These are phyloP conservation scores for Cydia fagiglandana DNA, from an alignment of 1,140 invertebrate species.

Conservation along the genomic window DNA sequence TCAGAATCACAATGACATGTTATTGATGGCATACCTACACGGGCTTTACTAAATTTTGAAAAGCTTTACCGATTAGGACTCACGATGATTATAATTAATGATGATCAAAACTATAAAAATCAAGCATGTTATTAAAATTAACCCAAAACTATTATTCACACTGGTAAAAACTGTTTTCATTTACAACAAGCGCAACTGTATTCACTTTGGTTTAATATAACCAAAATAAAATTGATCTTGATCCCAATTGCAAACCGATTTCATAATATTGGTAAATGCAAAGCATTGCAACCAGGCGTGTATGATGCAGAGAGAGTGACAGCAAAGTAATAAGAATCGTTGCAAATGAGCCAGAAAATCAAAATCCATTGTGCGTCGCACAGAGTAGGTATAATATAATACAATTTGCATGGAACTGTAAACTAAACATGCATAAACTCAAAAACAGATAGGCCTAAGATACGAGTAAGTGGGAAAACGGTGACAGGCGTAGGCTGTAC, in stretches of 20 bases:
- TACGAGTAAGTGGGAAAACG: conserved; percentile 16
- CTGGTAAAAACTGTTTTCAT: conserved; percentile 35
- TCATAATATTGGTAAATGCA: conserved; percentile 70
- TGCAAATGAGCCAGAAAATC: conserved; percentile 52
- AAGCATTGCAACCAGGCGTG: conserved; percentile 76
- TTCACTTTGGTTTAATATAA: conserved; percentile 35
- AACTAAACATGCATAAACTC: conserved; percentile 49
- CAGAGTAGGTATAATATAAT: conserved; percentile 6
- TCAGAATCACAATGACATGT: conserved; percentile 16
- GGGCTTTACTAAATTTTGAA: conserved; percentile 33
- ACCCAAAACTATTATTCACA: conserved; percentile 45
- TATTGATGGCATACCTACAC: conserved; percentile 11
- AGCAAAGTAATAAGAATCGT: conserved; percentile 56
- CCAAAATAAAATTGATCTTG: conserved; percentile 32
- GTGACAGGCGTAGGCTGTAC: conserved; percentile 38
- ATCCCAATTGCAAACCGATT: conserved; percentile 56
- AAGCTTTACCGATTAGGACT: conserved; percentile 36
- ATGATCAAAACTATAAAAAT: conserved; percentile 33
- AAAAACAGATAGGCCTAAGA: conserved; percentile 22
- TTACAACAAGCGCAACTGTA: conserved; percentile 37
- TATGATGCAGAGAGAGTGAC: conserved; percentile 64
- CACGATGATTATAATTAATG: conserved; percentile 26
- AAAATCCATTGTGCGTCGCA: conserved; percentile 39
- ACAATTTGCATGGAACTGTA: conserved; percentile 20
- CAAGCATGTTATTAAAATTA: conserved; percentile 51